Evolutionary conservation across 1,140 invertebrate genomes (phyloP).

Genomic region (Aphelenchoides avenae): DNA sequence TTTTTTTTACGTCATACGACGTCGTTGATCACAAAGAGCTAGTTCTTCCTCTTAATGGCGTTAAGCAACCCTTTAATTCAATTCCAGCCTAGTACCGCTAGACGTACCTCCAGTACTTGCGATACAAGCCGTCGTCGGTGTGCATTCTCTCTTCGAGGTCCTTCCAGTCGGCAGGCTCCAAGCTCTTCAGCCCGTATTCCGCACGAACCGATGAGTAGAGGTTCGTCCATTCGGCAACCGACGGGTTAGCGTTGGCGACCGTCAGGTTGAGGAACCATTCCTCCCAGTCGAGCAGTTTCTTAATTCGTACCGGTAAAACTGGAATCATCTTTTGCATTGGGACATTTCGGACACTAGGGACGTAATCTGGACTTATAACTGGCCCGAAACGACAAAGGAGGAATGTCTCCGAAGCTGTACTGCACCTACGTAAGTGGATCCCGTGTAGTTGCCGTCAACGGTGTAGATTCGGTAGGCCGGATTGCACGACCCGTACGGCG

Average conservation of each 20-base stretch:
- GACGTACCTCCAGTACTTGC: too few species aligned
- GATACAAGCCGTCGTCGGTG: too few species aligned
- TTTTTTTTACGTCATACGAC: too few species aligned
- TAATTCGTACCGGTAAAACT: too few species aligned
- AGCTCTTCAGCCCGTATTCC: conserved; percentile 22
- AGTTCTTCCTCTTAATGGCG: too few species aligned
- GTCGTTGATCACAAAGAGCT: too few species aligned
- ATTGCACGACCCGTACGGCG: conserved; percentile 71
- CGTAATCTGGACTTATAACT: too few species aligned
- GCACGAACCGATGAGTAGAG: conserved; percentile 22
- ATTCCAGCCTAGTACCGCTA: too few species aligned
- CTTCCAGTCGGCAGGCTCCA: conserved; percentile 29
- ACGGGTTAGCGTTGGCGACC: conserved; percentile 32
- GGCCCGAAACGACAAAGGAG: background rate
- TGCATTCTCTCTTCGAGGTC: conserved; percentile 13
- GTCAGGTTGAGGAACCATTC: conserved; percentile 44
- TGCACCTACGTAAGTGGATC: conserved; percentile 35
- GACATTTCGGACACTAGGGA: too few species aligned
- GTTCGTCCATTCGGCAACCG: conserved; percentile 21
- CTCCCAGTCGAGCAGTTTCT: conserved; percentile 45
- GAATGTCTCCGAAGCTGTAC: background rate
- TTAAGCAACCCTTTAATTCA: too few species aligned
- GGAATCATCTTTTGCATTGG: too few species aligned
- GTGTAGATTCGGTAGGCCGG: conserved; percentile 92
- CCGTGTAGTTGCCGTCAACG: conserved; percentile 71